Evolutionary conservation across 1,140 invertebrate genomes (phyloP).

Genomic region (Drosophila varians): DNA sequence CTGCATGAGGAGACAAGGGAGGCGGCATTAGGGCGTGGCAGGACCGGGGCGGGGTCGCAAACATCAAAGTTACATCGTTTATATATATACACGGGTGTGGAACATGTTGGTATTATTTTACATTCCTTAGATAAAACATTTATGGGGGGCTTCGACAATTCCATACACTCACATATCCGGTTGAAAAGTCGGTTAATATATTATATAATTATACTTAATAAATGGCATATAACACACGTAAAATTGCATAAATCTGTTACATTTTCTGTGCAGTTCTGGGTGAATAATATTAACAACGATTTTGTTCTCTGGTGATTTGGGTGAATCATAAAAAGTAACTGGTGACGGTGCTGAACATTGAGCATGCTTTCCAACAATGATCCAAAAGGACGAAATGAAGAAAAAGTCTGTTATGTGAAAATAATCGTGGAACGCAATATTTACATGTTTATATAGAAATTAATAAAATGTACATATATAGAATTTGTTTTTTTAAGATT

Average conservation of each 20-base stretch:
- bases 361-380: slow-evolving; percentile 67
- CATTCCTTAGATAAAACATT: slow-evolving; percentile 67
- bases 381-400: slow-evolving; percentile 19
- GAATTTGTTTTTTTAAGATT: slow-evolving; percentile 39
- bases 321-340: slow-evolving; percentile 10
- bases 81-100: slow-evolving; percentile 1
- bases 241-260: slow-evolving; percentile 56
- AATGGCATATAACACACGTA: slow-evolving; percentile 55
- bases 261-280: slow-evolving; percentile 59
- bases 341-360: slow-evolving; percentile 65
- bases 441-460: slow-evolving; percentile 53
- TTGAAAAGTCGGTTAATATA: slow-evolving; percentile 26
- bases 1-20: slow-evolving; percentile 84
- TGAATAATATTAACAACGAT: slow-evolving; percentile 17
- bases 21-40: slow-evolving; percentile 5
- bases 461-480: slow-evolving; percentile 47
- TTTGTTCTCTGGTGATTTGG: slow-evolving; percentile 13
- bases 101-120: slow-evolving; percentile 36
- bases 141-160: too few species aligned
- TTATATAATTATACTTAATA: slow-evolving; percentile 51
- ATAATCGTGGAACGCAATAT: slow-evolving; percentile 55
- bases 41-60: background rate
- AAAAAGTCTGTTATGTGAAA: slow-evolving; percentile 23
- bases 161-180: slow-evolving; percentile 61
- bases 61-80: slow-evolving; percentile 44